Evolutionary conservation across 2,888 invertebrate species (phyloP), one percentile per base, ranked within the genome.

Genomic region (Acrobasis suavella): DNA sequence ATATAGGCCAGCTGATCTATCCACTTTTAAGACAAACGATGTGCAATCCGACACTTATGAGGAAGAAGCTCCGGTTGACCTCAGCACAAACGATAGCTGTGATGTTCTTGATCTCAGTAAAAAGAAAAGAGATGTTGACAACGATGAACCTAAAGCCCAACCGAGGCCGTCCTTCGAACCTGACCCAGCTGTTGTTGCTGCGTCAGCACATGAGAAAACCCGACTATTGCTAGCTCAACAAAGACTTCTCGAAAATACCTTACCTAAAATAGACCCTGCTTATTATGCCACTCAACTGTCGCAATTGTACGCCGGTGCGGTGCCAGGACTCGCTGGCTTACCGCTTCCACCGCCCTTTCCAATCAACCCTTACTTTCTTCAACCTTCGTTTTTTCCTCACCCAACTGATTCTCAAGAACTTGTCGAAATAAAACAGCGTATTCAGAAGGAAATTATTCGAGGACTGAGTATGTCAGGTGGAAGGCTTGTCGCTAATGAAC

Each of bases 91-190:
- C 70, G 92, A 91, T 64, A 88, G 86, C 68, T 91, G 91, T 68
- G 96, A 96, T 82, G 97, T 96, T 6, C 91, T 97, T 55, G 97
- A 97, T 87, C 93, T 97, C 67, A 97, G 97, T 80, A 96, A 96
- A 79, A 97, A 97, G 85, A 94, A 94, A 82, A 86, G 83, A 60
- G 87, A 85, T 63, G 73, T 73, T 1, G 89, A 91, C 62, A 78
- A 81, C 58, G 85, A 89, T 22, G 87, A 88, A 62, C 80, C 84
- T 1, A 88, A 87, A 76, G 63, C 68, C 12, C 76, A 80, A 65
- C 91, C 93, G 1, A 91, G 94, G 72, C 92, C 93, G 65, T 71
- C 86, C 0, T 88, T 90, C 63, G 92, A 93, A 65, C 80, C 85
- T 50, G 90, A 87, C 59, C 80, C 85, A 42, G 78, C 85, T 9